A percentile compares a stretch with the other conserved stretches of the same genome.
These are phyloP conservation scores for Solenodon paradoxus DNA, from an alignment of 2,113 vertebrate genomes.

Conservation along the genomic window DNA sequence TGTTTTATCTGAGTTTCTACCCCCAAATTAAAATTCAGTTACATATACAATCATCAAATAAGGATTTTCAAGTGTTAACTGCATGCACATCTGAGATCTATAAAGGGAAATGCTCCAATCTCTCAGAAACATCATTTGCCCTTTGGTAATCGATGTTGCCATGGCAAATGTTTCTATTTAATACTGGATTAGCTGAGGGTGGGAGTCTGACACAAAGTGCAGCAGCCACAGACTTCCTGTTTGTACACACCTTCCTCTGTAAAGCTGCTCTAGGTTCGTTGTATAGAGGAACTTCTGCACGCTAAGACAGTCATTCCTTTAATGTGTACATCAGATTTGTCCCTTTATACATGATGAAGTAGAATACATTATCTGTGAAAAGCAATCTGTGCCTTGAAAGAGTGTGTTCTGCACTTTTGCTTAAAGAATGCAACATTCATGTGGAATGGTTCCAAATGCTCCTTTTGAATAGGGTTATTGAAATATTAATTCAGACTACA, in stretches of 20 bases:
- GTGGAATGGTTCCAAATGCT: conserved; percentile 36
- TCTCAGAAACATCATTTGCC: conserved; percentile 39
- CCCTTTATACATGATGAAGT: neutral
- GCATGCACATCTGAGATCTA: neutral
- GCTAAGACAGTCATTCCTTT: neutral
- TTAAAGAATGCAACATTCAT: conserved; percentile 3
- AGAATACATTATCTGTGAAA: neutral
- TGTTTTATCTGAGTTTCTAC: conserved; percentile 6
- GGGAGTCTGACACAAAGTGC: neutral
- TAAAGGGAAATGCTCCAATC: conserved; percentile 28
- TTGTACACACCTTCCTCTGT: neutral
- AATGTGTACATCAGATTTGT: neutral
- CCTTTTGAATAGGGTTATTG: conserved; percentile 23
- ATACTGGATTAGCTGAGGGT: conserved; percentile 8
- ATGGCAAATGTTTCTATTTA: conserved; percentile 43
- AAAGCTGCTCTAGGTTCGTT: conserved; percentile 1
- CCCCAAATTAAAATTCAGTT: conserved; percentile 3
- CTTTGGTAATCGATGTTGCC: conserved; percentile 57
- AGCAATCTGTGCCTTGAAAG: conserved; percentile 13
- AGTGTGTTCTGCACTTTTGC: neutral
- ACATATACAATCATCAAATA: neutral
- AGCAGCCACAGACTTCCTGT: neutral
- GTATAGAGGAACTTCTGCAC: neutral
- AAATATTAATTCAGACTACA: conserved; percentile 54
- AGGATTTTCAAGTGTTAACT: conserved; percentile 3